Evolutionary conservation across 1,140 invertebrate species (phyloP), one percentile per base, ranked within the genome.

Genomic region (Planococcus citri): DNA sequence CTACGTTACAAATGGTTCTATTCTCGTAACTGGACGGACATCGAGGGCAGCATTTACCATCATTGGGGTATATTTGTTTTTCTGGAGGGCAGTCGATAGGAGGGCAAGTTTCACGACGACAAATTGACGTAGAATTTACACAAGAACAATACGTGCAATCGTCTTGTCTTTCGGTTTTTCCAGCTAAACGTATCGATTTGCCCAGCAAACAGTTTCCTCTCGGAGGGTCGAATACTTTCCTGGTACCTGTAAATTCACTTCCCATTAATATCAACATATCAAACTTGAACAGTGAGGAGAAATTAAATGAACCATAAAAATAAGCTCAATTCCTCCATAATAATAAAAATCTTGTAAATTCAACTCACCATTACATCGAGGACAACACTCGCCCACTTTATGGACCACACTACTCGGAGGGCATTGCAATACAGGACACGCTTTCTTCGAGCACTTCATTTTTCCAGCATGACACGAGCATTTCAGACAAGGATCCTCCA

Each of bases 141-240:
- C 93, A 96, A 1, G 82, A 85, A 78, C 94, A 96, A 27, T 84
- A 83, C 0, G 92, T 94, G 77, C 92, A 95, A 2, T 86, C 82
- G 75, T 94, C 91, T 17, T 87, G 81, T 27, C 81, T 79, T 73
- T 89, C 88, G 2, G 73, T 72, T 17, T 81, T 76, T 17, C 79
- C 77, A 27, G 29, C 41, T 69, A 51, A 3, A 81, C 82, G 60
- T 85, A 80, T 17, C n/a, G n/a, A 88, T 80, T 33, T 83, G 82
- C 24, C 86, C 21, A 93, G 80, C 67, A 91, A 81, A 75, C 91
- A 94, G 1, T 81, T 82, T 70, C 84, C 85, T 70, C 79, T 79
- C 1, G 81, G 79, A 4, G 81, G 81, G 6, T 75, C 73, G 33
- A 81, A 69, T 27, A 78, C 75, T 70, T 74, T 76, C 67, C 76